Base-by-base conservation (phyloP, 2,113 vertebrate species). In the Hyla sarda region DNA sequence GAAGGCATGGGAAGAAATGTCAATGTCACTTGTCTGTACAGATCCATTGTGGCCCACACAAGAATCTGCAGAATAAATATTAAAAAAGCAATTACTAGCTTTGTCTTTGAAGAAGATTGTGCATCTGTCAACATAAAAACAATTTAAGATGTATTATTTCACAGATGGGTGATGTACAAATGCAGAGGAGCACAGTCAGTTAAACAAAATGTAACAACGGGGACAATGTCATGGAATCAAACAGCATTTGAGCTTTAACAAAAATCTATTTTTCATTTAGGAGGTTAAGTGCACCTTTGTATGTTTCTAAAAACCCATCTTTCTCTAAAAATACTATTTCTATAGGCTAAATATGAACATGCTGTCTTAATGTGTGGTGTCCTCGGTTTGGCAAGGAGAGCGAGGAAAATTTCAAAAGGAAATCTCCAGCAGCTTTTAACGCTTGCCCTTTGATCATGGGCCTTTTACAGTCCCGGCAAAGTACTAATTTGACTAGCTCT, bases 311-410 rank as follows among this genome's bases (percentile, higher is more conserved):
- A 32, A 85, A 75, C 0, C 0, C 47, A 30, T 82, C 32, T 69
- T 48, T 25, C 32, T 90, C 87, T 89, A 75, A 84, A 89, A 90
- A 83, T 54, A 50, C 77, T 87, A 88, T 86, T 80, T 67, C 88
- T 87, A 88, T 89, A 88, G 89, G 65, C 56, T 65, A 73, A 88
- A 52, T 76, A 88, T 88, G 74, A 62, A 87, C 19, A 0, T 30
- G 48, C 52, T 83, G 52, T 28, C 83, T 88, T 30, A 48, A 82
- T 86, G 91, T 85, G 85, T 77, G 47, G n/a, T 89, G 88, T 84
- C 90, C 89, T 91, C 90, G 88, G 62, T 34, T 71, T 89, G 25
- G 82, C 87, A 88, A 89, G 47, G 79, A 89, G 69, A 85, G 74
- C 0, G 4, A 87, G 81, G 86, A 80, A 86, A 82, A 73, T 83